phyloP scores from a whole-genome alignment of 2,888 invertebrate species.

The Tipula vernalis region DNA sequence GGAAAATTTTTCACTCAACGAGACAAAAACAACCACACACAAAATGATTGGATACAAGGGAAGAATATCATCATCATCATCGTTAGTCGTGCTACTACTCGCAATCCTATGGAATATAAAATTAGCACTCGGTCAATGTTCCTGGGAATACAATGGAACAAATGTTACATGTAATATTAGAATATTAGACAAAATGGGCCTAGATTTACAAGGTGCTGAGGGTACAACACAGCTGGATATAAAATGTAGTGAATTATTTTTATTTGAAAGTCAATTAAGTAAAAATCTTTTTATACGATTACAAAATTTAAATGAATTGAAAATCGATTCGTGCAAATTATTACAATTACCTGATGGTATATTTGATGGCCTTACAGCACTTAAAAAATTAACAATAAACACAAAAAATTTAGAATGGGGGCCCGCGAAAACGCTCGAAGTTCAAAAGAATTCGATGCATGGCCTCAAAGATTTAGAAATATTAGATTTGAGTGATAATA shows the following conservation, averaged over 20 bases:
- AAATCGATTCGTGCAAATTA: slow-evolving; percentile 69
- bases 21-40: not conserved
- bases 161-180: slow-evolving; percentile 55
- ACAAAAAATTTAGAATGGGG: slow-evolving; percentile 74
- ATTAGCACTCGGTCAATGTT: slow-evolving; percentile 29
- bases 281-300: slow-evolving; percentile 61
- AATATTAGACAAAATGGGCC: slow-evolving; percentile 54
- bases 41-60: not conserved
- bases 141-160: slow-evolving; percentile 37
- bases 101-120: not conserved
- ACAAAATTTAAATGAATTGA: slow-evolving; percentile 55
- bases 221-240: slow-evolving; percentile 60
- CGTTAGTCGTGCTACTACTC: not conserved
- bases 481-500: slow-evolving; percentile 72
- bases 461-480: slow-evolving; percentile 70
- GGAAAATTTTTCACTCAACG: not conserved
- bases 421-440: slow-evolving; percentile 57
- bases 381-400: slow-evolving; percentile 53
- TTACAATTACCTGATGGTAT: slow-evolving; percentile 57
- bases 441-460: slow-evolving; percentile 56
- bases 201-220: slow-evolving; percentile 46
- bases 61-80: not conserved
- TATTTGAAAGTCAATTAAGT: slow-evolving; percentile 68
- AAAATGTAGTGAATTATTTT: slow-evolving; percentile 65
- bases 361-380: slow-evolving; percentile 65